Base-by-base conservation (phyloP, 2,113 vertebrate genomes). In the Pseudorectes ferrugineus region DNA sequence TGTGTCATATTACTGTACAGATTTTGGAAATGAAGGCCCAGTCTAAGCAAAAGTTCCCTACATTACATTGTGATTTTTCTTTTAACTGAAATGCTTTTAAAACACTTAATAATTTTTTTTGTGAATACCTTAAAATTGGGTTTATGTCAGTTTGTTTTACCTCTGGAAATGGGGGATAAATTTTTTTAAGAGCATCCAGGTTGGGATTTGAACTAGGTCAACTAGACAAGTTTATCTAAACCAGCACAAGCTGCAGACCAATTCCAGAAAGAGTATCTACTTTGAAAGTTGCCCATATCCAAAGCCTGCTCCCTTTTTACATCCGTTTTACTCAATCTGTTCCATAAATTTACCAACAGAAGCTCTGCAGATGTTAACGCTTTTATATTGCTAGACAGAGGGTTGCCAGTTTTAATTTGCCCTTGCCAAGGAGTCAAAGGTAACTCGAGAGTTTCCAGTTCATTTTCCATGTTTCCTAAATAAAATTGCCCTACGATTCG, bases 1-100 rank as follows among this genome's bases (percentile, higher is more conserved):
- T 95, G 95, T 97, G 78, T 85, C 71, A 97, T 97, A 96, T 97
- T 94, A 96, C 95, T 90, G 90, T 85, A 95, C 45, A 28, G 90
- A 93, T 95, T 97, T 97, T 96, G 96, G 95, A 97, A 97, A 93
- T 14, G 78, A 91, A 91, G 74, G 46, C 63, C n/a, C 12, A 48
- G 45, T 38, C 82, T 81, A 93, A 80, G 65, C 57, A 93, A 93
- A 74, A 93, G n/a, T 71, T 95, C 38, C 49, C 83, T 55, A 29
- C 4, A 66, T 90, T 83, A 52, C 49, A 28, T 25, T 67, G 58
- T 12, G 85, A 61, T 74, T 94, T 91, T 83, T 70, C 57, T 92
- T 73, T 54, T 42, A 79, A 85, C 25, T 62, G 28, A 83, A 83
- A 83, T 62, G 51, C 9, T 87, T 95, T 82, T 67, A 66, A 72